Evolutionary conservation across 2,113 vertebrate species (phyloP), one percentile per base, ranked within the genome.

Genomic region (Forbesichthys papilliferus): DNA sequence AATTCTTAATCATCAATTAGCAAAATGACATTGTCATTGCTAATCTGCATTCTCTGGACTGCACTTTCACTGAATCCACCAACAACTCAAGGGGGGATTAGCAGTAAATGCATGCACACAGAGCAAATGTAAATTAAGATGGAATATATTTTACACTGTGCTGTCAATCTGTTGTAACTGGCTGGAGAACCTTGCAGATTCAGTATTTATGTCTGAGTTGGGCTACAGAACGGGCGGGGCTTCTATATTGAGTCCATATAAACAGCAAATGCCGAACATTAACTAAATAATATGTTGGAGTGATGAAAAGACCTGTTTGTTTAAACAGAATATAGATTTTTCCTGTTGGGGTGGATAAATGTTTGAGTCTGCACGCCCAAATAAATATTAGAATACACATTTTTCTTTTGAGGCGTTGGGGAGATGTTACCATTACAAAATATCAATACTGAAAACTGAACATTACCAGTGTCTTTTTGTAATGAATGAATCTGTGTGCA

Each of bases 121-220:
- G 66, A 73, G 69, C 72, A 75, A 71, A 42, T 42, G 68, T 72
- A 81, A 79, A 84, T 69, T 75, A 77, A 85, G 69, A 78, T 79
- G 33, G 68, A 85, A 89, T 84, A 84, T 75, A 87, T 90, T 83
- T 63, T 68, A 89, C 81, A 88, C 55, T 42, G 65, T n/a, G 42
- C 60, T 73, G 83, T 67, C 79, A 75, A 54, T 67, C 14, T 36
- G 47, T 75, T 78, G 4, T 81, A 88, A 88, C 78, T 71, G 61
- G 66, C 57, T 63, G 66, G 71, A 65, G 64, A 69, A 87, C 73
- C 73, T n/a, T 67, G 13, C 3, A 34, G 71, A 42, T 56, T 33
- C 52, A 47, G 55, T 48, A 60, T 55, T 16, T 34, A 58, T 33
- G 13, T 46, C 55, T 47, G 48, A 53, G 59, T 42, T 53, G 36